phyloP scores from a whole-genome alignment of 1,140 invertebrate genomes.

The Drosophila ambigua region DNA sequence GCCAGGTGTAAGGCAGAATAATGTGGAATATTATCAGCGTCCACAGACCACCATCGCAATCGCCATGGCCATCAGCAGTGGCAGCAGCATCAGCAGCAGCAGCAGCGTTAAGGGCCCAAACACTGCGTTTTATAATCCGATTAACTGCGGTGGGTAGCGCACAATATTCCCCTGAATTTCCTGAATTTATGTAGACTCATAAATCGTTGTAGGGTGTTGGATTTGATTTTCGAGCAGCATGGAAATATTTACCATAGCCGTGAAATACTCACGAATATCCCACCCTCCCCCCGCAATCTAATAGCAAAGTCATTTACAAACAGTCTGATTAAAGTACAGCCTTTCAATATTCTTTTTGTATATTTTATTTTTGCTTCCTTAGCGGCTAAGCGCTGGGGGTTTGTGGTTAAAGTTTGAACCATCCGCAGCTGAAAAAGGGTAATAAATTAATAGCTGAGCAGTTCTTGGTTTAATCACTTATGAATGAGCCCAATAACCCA shows the following conservation, averaged over 20 bases:
- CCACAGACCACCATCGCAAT: slow-evolving; percentile 39
- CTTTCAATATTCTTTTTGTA: slow-evolving; percentile 24
- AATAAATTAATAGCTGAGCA: neutral
- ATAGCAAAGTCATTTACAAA: slow-evolving; percentile 44
- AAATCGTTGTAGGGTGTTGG: slow-evolving; percentile 66
- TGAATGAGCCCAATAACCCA: slow-evolving; percentile 21
- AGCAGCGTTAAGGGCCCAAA: slow-evolving; percentile 2
- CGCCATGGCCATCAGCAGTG: slow-evolving; percentile 8
- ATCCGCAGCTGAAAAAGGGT: neutral
- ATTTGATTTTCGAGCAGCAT: slow-evolving; percentile 54
- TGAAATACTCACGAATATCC: slow-evolving; percentile 16
- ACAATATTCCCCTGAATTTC: slow-evolving; percentile 69
- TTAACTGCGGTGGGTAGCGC: slow-evolving; percentile 79
- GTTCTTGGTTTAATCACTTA: slow-evolving; percentile 27
- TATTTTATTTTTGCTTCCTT: slow-evolving; percentile 16
- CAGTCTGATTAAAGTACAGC: neutral
- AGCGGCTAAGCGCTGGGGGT: no score
- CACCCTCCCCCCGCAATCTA: slow-evolving; percentile 39
- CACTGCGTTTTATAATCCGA: slow-evolving; percentile 70
- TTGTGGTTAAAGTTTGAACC: neutral
- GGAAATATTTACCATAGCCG: slow-evolving; percentile 40
- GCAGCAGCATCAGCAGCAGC: neutral
- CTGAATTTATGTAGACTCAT: slow-evolving; percentile 77
- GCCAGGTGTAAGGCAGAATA: slow-evolving; percentile 48
- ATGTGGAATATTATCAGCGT: slow-evolving; percentile 46